Percentiles rank a stretch among this genome's conserved stretches.
phyloP scores from a whole-genome alignment of 2,888 invertebrate species.

The Desoria tigrina region DNA sequence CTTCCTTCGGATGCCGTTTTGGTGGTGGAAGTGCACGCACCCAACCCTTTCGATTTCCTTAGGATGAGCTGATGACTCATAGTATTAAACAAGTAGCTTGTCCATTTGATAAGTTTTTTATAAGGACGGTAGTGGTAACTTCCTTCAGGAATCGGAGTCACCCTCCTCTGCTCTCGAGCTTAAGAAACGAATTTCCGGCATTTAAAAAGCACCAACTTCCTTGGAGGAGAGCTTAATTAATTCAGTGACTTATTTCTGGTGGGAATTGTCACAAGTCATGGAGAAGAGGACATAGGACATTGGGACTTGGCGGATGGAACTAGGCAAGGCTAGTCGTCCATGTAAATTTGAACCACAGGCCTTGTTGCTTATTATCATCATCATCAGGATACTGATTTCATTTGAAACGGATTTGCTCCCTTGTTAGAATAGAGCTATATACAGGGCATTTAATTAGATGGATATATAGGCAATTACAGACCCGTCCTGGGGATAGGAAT shows the following conservation, averaged over 20 bases:
- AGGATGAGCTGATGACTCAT: too few relatives aligned
- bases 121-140: background rate
- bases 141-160: background rate
- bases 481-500: too few relatives aligned
- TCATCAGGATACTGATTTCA: background rate
- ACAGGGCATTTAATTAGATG: too few relatives aligned
- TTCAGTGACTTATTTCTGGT: background rate
- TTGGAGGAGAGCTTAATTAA: background rate
- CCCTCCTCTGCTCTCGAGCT: constrained; percentile 2
- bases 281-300: background rate
- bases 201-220: background rate
- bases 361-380: background rate
- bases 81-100: too few relatives aligned
- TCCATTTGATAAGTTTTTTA: too few relatives aligned
- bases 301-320: background rate
- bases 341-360: background rate
- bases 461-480: too few relatives aligned
- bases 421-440: too few relatives aligned
- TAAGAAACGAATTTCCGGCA: constrained; percentile 20
- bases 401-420: too few relatives aligned
- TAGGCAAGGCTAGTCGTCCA: background rate
- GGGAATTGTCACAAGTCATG: background rate
- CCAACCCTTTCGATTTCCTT: too few relatives aligned
- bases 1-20: too few relatives aligned
- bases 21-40: too few relatives aligned